Evolutionary conservation across 2,113 vertebrate genomes (phyloP).

Genomic region (Rousettus leschenaultii): DNA sequence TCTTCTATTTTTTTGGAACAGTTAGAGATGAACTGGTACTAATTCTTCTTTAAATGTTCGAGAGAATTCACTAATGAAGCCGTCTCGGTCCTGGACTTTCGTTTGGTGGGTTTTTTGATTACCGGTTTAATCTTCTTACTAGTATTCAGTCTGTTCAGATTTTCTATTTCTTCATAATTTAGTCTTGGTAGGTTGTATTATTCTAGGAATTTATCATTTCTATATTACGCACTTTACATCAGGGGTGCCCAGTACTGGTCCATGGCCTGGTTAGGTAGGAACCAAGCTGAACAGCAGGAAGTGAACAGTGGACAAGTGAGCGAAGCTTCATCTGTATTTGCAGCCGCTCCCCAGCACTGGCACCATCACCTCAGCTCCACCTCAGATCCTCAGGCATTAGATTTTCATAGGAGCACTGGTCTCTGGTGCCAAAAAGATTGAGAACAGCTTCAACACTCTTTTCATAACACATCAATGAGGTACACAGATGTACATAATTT

Average conservation of each 20-base stretch:
- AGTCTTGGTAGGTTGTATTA: neutral
- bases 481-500: neutral
- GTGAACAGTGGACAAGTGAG: no score
- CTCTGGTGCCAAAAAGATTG: no score
- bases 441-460: neutral
- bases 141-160: neutral
- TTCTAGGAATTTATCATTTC: neutral
- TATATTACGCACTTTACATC: neutral
- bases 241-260: no score
- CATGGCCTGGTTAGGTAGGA: no score
- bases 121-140: neutral
- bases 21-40: neutral
- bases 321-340: no score
- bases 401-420: no score
- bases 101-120: neutral
- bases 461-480: neutral
- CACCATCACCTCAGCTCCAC: no score
- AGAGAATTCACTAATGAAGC: neutral
- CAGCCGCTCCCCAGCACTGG: no score
- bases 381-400: no score
- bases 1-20: neutral
- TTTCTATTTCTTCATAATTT: neutral
- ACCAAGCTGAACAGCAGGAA: no score
- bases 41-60: neutral
- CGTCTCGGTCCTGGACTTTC: neutral